Evolutionary conservation across 2,113 vertebrate genomes (phyloP).

Genomic region (Cryptomyrus ogoouensis): DNA sequence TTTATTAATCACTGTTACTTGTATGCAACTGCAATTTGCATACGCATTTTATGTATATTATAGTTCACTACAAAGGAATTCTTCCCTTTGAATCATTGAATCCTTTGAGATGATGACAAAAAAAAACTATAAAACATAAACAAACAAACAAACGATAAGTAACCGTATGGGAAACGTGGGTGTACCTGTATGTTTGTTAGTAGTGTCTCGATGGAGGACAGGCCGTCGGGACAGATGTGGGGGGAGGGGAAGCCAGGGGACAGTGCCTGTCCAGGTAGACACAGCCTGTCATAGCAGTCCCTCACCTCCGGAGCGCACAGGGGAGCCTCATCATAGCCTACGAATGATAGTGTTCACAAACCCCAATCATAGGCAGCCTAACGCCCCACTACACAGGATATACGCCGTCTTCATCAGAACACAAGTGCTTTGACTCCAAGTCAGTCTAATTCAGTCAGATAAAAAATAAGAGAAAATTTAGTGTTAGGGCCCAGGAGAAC

Average conservation of each 20-base stretch:
- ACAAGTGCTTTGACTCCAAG: neutral
- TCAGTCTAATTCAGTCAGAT: neutral
- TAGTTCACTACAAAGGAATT: neutral
- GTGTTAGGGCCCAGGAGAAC: neutral
- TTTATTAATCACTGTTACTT: neutral
- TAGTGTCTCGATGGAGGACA: constrained; percentile 98
- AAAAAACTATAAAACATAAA: neutral
- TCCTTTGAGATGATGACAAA: neutral
- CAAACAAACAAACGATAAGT: neutral
- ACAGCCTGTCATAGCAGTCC: constrained; percentile 87
- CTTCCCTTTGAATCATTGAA: neutral
- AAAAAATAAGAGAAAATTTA: neutral
- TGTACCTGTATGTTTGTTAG: constrained; percentile 98
- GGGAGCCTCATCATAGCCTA: constrained; percentile 70
- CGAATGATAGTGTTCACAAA: constrained; percentile 37
- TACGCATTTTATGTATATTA: neutral
- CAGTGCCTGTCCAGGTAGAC: constrained; percentile 82
- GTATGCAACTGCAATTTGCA: neutral
- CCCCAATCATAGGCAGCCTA: constrained; percentile 41
- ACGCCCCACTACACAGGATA: constrained; percentile 53
- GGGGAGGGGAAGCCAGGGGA: constrained; percentile 87
- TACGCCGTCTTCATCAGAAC: neutral
- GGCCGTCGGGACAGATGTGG: constrained; percentile 94
- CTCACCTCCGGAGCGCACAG: constrained; percentile 81
- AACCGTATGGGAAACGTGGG: constrained; percentile 31